Conservation (phyloP, 1,140 invertebrate genomes). For the Drosophila littoralis region DNA sequence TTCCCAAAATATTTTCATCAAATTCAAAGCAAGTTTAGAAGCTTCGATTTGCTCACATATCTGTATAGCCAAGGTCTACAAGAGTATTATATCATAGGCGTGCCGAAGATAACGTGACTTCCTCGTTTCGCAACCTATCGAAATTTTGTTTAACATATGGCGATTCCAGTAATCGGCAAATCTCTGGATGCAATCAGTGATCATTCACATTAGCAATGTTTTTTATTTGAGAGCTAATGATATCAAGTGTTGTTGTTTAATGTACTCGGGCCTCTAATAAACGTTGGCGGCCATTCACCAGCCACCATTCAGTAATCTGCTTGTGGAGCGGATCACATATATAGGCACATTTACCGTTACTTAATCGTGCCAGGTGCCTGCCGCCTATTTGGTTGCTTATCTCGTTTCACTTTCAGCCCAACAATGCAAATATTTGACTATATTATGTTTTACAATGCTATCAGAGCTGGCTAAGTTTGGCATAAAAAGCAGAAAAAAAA, state of each 20-base stretch:
- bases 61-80: too few species aligned
- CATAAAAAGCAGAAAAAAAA: not conserved
- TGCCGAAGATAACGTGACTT: too few species aligned
- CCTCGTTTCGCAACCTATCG: too few species aligned
- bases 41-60: too few species aligned
- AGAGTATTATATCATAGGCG: too few species aligned
- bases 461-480: constrained; percentile 2
- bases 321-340: not conserved
- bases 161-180: too few species aligned
- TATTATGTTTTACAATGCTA: constrained; percentile 33
- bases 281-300: not conserved
- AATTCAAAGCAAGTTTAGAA: too few species aligned
- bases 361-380: constrained; percentile 14
- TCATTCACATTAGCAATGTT: too few species aligned
- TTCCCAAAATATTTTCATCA: too few species aligned
- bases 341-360: constrained; percentile 10
- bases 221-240: too few species aligned
- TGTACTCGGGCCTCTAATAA: not conserved
- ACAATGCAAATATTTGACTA: constrained; percentile 40
- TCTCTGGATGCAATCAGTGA: too few species aligned
- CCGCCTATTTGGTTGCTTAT: constrained; percentile 16
- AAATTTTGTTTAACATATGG: too few species aligned
- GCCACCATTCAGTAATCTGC: not conserved
- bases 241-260: not conserved
- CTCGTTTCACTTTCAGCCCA: constrained; percentile 22